These are phyloP conservation scores for Aphelenchoides besseyi DNA, from an alignment of 1,140 invertebrate species.

Conservation along the genomic window DNA sequence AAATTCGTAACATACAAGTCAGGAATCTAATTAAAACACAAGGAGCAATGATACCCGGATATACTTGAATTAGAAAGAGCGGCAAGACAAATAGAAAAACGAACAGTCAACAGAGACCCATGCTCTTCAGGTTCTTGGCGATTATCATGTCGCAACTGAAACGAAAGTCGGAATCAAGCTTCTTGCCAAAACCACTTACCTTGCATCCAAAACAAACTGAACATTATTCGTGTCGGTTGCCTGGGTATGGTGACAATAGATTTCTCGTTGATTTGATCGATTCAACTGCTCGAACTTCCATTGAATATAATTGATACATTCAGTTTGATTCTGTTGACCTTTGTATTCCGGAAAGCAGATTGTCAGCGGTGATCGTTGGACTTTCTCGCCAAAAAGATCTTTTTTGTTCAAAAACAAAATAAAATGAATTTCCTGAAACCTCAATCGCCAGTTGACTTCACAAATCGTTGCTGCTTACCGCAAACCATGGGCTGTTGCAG, in stretches of 20 bases:
- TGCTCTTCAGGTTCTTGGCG: conserved; percentile 59
- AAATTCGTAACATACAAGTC: not conserved
- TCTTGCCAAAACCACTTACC: not conserved
- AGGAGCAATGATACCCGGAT: not conserved
- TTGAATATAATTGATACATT: conserved; percentile 63
- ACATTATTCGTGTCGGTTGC: conserved; percentile 87
- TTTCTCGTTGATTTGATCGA: conserved; percentile 78
- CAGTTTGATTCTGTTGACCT: conserved; percentile 62
- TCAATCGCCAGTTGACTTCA: not conserved
- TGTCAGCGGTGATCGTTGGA: conserved; percentile 59
- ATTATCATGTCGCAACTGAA: too few species aligned
- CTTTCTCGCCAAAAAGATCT: conserved; percentile 62
- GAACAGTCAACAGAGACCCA: conserved; percentile 56
- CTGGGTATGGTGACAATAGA: conserved; percentile 86
- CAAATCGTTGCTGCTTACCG: conserved; percentile 23
- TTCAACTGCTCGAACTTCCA: conserved; percentile 63
- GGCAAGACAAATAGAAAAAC: not conserved
- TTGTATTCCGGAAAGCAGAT: conserved; percentile 64
- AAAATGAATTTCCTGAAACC: conserved; percentile 57
- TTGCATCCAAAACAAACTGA: conserved; percentile 91
- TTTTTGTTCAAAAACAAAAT: conserved; percentile 63
- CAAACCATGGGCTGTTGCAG: conserved; percentile 62
- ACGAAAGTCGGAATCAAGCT: not conserved
- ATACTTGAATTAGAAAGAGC: not conserved
- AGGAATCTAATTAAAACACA: not conserved